These are phyloP conservation scores for Apocheima hispidaria DNA, from an alignment of 2,888 invertebrate genomes.

Conservation along the genomic window DNA sequence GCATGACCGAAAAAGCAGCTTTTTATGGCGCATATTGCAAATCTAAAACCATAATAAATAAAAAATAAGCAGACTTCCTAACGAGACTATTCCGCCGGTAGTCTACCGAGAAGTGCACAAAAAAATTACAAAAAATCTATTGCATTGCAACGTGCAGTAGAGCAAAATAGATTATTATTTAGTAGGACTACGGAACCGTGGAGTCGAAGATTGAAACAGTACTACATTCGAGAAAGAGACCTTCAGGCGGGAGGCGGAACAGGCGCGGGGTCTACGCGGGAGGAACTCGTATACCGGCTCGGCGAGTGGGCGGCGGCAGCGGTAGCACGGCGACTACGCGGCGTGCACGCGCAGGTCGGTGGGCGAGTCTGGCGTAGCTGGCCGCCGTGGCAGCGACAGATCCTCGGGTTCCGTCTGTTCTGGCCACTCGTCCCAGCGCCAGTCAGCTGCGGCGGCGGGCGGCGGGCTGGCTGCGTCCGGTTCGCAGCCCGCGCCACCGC, in stretches of 20 bases:
- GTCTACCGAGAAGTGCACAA: constrained; percentile 62
- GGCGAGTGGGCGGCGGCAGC: constrained; percentile 60
- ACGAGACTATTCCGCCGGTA: constrained; percentile 63
- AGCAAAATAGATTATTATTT: constrained; percentile 20
- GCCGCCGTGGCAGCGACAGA: constrained; percentile 89
- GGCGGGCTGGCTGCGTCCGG: constrained; percentile 79
- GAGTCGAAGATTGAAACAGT: constrained; percentile 40
- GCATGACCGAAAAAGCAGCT: constrained; percentile 69
- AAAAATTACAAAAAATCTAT: constrained; percentile 42
- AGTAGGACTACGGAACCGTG: constrained; percentile 44
- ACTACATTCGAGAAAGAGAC: constrained; percentile 43
- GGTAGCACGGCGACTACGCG: constrained; percentile 74
- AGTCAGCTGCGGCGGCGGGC: constrained; percentile 70
- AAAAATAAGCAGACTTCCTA: constrained; percentile 73
- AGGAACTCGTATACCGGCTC: constrained; percentile 93
- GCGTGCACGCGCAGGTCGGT: constrained; percentile 82
- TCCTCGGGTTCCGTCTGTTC: constrained; percentile 97
- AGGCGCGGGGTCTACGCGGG: constrained; percentile 81
- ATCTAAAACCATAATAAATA: constrained; percentile 67
- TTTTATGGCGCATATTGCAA: constrained; percentile 74
- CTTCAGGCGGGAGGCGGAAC: constrained; percentile 53
- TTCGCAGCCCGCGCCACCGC: constrained; percentile 71
- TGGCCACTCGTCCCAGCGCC: constrained; percentile 87
- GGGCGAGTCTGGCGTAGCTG: constrained; percentile 82
- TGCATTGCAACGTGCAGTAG: constrained; percentile 20